A percentile compares a stretch with the other conserved stretches of the same genome.
phyloP scores from a whole-genome alignment of 2,888 invertebrate species.

The Ctena decussata region DNA sequence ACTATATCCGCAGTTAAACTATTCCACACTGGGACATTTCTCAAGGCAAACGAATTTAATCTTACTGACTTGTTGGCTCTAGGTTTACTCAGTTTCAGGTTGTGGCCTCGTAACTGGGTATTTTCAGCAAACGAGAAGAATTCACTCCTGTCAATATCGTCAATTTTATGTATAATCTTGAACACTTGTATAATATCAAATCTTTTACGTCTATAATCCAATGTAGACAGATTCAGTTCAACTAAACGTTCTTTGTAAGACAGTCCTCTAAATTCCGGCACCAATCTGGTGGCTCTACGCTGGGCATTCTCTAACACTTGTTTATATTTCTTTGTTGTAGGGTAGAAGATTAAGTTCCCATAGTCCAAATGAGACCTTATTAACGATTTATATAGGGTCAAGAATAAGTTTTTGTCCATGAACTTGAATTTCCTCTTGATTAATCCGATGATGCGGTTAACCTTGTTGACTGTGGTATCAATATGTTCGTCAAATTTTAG shows the following conservation, averaged over 20 bases:
- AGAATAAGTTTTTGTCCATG: conserved; percentile 29
- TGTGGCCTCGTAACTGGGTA: too few relatives aligned
- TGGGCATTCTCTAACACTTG: conserved; percentile 12
- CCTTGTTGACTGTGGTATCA: conserved; percentile 16
- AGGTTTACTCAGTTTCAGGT: too few relatives aligned
- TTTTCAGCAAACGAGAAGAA: too few relatives aligned
- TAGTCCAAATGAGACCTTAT: conserved; percentile 26
- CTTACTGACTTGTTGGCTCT: too few relatives aligned
- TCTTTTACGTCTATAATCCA: too few relatives aligned
- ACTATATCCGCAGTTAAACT: too few relatives aligned
- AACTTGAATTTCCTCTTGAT: conserved; percentile 30
- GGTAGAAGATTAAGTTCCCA: conserved; percentile 22
- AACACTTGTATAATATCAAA: too few relatives aligned
- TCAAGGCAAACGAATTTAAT: too few relatives aligned
- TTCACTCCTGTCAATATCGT: too few relatives aligned
- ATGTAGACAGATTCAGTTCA: too few relatives aligned
- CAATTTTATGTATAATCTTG: too few relatives aligned
- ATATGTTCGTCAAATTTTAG: conserved; percentile 28
- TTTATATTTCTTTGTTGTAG: conserved; percentile 17
- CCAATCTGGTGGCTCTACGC: conserved; percentile 10
- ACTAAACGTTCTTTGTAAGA: background rate
- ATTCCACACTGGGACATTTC: too few relatives aligned
- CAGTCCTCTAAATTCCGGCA: conserved; percentile 16
- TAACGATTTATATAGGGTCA: conserved; percentile 26
- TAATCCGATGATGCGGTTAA: conserved; percentile 20